A percentile compares a stretch with the other conserved stretches of the same genome.
phyloP scores from a whole-genome alignment of 2,113 vertebrate species.

The Agapornis roseicollis region DNA sequence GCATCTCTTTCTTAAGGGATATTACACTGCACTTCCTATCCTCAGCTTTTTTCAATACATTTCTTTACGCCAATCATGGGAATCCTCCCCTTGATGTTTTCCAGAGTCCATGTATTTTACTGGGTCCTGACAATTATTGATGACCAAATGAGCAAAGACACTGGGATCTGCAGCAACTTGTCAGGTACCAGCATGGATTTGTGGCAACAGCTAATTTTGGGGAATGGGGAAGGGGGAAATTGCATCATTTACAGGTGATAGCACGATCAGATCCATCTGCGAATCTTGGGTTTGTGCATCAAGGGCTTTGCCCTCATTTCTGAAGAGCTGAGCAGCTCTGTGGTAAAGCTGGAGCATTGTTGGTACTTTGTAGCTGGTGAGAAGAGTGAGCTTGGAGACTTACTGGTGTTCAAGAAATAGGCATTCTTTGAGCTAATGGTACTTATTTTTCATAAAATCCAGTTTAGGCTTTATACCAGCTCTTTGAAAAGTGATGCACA shows the following conservation, averaged over 20 bases:
- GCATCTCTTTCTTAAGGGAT: fast-evolving
- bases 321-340: neutral
- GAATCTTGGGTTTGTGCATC: neutral
- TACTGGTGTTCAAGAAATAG: neutral
- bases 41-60: neutral
- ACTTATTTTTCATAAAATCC: neutral
- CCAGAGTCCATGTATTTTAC: neutral
- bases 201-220: neutral
- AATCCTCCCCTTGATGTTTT: neutral
- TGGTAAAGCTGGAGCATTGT: neutral
- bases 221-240: neutral
- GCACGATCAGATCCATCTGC: neutral
- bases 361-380: neutral
- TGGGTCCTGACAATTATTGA: neutral
- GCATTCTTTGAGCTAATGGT: neutral
- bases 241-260: too few relatives aligned
- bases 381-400: too few relatives aligned
- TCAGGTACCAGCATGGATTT: neutral
- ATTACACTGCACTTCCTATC: fast-evolving
- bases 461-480: neutral
- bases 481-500: neutral
- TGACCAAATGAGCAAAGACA: neutral
- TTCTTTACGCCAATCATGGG: neutral
- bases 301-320: neutral
- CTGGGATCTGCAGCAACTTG: neutral